These are phyloP conservation scores for Margarornis squamiger DNA, from an alignment of 2,797 vertebrate genomes.

Conservation along the genomic window DNA sequence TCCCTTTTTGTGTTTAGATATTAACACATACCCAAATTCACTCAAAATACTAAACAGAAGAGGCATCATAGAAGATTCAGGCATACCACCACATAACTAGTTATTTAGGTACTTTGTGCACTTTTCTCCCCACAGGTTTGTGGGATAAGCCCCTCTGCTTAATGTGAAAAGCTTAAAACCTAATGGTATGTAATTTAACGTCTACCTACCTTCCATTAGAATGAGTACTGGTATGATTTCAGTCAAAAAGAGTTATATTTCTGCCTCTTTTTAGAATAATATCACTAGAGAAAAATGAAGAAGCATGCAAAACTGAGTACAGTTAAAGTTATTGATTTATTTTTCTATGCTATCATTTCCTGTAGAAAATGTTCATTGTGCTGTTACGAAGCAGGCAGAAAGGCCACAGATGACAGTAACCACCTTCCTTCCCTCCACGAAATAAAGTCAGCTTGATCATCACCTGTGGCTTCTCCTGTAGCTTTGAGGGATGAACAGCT, in stretches of 20 bases:
- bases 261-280: background rate
- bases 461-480: background rate
- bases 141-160: background rate
- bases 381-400: background rate
- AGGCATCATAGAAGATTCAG: background rate
- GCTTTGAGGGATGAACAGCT: background rate
- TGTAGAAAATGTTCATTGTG: background rate
- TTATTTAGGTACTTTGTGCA: background rate
- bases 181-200: background rate
- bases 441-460: background rate
- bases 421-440: background rate
- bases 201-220: background rate
- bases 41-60: background rate
- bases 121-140: background rate
- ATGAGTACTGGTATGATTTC: background rate
- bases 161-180: background rate
- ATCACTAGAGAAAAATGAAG: background rate
- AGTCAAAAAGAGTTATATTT: background rate
- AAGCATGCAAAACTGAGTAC: background rate
- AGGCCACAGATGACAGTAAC: background rate
- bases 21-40: background rate
- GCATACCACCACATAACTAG: background rate
- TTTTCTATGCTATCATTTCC: background rate
- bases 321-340: background rate
- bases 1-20: background rate